Evolutionary conservation across 1,140 invertebrate species (phyloP).

Genomic region (Aphaenogaster floridana): DNA sequence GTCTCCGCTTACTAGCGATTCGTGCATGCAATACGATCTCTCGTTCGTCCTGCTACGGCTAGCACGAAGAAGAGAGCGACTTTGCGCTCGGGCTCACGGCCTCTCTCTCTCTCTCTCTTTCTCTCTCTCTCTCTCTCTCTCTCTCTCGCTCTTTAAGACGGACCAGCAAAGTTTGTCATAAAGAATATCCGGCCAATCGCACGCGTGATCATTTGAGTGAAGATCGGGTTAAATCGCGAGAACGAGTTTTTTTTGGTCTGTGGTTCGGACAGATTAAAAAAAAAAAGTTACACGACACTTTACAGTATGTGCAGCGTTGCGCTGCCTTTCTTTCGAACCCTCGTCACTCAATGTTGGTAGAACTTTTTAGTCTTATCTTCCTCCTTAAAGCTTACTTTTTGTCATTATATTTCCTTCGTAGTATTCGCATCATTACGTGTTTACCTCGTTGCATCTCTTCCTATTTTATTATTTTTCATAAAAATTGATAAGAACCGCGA

Average conservation of each 20-base stretch:
- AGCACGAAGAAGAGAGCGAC: slow-evolving; percentile 72
- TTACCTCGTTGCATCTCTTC: background rate
- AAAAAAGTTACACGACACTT: background rate
- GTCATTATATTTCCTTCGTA: background rate
- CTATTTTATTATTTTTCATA: background rate
- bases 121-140: background rate
- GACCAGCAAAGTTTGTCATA: slow-evolving; percentile 20
- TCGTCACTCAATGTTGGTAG: background rate
- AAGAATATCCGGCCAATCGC: slow-evolving; percentile 35
- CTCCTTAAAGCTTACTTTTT: background rate
- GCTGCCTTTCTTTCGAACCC: background rate
- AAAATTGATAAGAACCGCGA: too few relatives aligned
- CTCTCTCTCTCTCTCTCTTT: background rate
- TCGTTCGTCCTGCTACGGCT: slow-evolving; percentile 75
- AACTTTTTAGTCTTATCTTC: background rate
- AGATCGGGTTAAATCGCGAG: slow-evolving; percentile 37
- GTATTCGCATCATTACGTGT: background rate
- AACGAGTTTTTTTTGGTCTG: background rate
- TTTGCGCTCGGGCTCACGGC: slow-evolving; percentile 57
- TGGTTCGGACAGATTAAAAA: slow-evolving; percentile 2
- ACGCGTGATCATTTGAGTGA: slow-evolving; percentile 3
- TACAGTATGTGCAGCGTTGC: background rate
- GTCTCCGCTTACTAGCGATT: slow-evolving; percentile 85
- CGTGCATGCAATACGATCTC: slow-evolving; percentile 85
- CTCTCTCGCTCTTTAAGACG: background rate